Percentiles rank a stretch among this genome's conserved stretches.
Conservation (phyloP, 2,113 vertebrate genomes). For the Gobius niger region DNA sequence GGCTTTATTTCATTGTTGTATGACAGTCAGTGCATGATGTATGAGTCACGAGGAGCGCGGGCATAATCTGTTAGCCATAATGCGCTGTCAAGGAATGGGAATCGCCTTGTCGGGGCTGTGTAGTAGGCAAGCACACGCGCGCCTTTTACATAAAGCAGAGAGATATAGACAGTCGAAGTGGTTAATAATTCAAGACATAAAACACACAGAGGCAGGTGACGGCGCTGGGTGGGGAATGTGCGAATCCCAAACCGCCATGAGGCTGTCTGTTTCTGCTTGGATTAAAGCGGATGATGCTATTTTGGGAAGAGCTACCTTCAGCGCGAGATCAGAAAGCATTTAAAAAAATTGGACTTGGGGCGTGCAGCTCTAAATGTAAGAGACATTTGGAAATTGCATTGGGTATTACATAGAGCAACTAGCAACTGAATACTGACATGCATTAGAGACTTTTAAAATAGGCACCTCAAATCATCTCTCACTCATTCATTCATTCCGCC, state of each 20-base stretch:
- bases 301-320: conserved; percentile 42
- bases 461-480: no score
- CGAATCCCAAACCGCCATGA: conserved; percentile 39
- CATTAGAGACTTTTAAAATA: no score
- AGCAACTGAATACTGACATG: no score
- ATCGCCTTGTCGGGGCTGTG: conserved; percentile 23
- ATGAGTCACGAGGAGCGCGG: conserved; percentile 21
- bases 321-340: conserved; percentile 18
- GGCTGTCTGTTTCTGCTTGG: conserved; percentile 36
- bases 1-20: conserved; percentile 46
- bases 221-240: conserved; percentile 26
- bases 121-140: background rate
- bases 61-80: conserved; percentile 31
- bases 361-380: background rate
- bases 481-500: no score
- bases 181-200: conserved; percentile 8
- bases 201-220: conserved; percentile 34
- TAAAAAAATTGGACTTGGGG: conserved; percentile 4
- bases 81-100: conserved; percentile 30
- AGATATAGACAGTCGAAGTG: background rate
- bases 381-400: background rate
- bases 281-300: conserved; percentile 53
- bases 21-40: conserved; percentile 34
- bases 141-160: background rate
- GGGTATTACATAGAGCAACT: no score